Percentiles rank a stretch among this genome's conserved stretches.
phyloP scores from a whole-genome alignment of 2,888 invertebrate genomes.

The Scotopteryx bipunctaria region DNA sequence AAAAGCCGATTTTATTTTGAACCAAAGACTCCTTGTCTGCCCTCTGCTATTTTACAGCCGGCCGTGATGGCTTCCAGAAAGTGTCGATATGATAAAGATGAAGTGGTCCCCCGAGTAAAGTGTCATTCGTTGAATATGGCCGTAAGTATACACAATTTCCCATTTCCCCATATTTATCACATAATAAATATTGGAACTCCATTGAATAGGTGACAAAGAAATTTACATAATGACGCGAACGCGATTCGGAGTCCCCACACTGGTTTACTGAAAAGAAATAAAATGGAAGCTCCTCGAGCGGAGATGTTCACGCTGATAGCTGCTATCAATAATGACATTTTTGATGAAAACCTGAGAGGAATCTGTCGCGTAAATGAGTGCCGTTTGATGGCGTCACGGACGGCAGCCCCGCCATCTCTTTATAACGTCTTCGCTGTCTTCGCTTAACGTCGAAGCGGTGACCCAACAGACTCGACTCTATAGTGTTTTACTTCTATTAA shows the following conservation, averaged over 20 bases:
- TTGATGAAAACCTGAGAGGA: conserved; percentile 19
- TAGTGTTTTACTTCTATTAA: no score
- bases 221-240: conserved; percentile 24
- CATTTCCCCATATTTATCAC: conserved; percentile 13
- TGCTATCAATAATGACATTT: conserved; percentile 23
- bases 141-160: conserved; percentile 7
- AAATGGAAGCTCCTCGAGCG: conserved; percentile 9
- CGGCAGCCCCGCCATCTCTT: conserved; percentile 2
- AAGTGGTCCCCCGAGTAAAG: not conserved
- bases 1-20: not conserved
- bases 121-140: conserved; percentile 1
- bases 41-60: not conserved
- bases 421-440: conserved; percentile 6
- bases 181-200: conserved; percentile 18
- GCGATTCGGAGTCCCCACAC: conserved; percentile 8
- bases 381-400: conserved; percentile 8
- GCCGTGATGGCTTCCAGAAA: not conserved
- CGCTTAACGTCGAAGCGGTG: no score
- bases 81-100: not conserved
- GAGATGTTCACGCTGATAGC: conserved; percentile 17
- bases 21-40: no score
- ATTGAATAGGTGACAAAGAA: conserved; percentile 23
- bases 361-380: not conserved
- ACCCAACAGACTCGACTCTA: no score
- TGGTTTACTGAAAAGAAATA: conserved; percentile 13